Evolutionary conservation across 2,113 vertebrate genomes (phyloP).

Genomic region (Melanocharis versteri): DNA sequence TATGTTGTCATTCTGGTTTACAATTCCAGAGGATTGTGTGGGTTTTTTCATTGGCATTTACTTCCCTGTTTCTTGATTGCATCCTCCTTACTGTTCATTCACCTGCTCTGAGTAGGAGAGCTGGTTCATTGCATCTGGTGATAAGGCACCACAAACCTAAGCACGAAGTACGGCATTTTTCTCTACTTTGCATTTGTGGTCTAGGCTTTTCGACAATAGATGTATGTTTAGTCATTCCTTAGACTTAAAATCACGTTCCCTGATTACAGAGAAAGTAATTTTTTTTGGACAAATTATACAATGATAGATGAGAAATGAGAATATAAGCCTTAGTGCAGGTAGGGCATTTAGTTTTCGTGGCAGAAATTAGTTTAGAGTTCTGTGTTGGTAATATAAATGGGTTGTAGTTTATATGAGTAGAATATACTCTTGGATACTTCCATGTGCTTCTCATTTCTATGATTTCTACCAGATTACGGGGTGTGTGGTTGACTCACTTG

Average conservation of each 20-base stretch:
- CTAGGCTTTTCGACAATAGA: not conserved
- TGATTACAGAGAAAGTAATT: not conserved
- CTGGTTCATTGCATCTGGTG: not conserved
- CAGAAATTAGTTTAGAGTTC: not conserved
- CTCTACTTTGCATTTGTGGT: not conserved
- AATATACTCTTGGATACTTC: not conserved
- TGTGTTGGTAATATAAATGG: not conserved
- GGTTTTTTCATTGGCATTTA: not conserved
- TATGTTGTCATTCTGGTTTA: not conserved
- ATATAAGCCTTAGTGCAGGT: not conserved
- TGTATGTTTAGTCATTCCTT: not conserved
- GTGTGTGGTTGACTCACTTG: not conserved
- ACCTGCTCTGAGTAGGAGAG: not conserved
- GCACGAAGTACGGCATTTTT: not conserved
- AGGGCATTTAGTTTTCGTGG: not conserved
- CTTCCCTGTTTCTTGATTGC: not conserved
- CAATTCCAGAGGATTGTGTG: not conserved
- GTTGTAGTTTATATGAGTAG: not conserved
- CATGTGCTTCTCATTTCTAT: not conserved
- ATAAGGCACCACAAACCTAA: not conserved
- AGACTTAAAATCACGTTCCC: not conserved
- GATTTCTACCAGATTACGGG: not conserved
- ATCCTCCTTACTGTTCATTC: not conserved
- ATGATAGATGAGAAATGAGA: not conserved
- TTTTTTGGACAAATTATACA: not conserved